These are phyloP conservation scores for Glareola pratincola DNA, from an alignment of 2,113 vertebrate genomes.

Conservation along the genomic window DNA sequence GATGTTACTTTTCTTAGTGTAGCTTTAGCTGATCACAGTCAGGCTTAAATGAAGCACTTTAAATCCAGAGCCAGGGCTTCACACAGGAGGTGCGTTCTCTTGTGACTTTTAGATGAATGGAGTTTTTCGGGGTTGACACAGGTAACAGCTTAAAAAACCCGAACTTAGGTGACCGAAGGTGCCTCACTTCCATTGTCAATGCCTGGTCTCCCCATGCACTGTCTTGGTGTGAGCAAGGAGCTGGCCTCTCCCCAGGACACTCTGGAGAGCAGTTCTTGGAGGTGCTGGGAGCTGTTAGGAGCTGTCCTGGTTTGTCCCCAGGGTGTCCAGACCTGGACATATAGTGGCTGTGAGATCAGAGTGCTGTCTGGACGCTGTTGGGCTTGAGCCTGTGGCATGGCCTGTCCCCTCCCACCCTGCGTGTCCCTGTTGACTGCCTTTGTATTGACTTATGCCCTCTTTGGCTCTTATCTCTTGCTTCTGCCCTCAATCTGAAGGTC, in stretches of 20 bases:
- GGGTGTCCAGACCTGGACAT: not conserved
- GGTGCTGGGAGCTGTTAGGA: not conserved
- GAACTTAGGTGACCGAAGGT: not conserved
- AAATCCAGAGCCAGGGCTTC: not conserved
- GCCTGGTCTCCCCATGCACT: not conserved
- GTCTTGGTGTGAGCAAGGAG: accelerated
- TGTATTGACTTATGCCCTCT: not conserved
- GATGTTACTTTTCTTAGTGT: not conserved
- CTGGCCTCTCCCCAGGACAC: not conserved
- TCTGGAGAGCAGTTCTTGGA: not conserved
- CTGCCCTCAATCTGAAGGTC: not conserved
- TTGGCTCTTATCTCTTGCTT: not conserved
- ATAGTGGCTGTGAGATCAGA: not conserved
- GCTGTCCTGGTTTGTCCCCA: not conserved
- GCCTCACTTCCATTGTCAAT: not conserved
- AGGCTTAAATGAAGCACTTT: not conserved
- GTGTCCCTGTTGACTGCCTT: not conserved
- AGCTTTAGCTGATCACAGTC: not conserved
- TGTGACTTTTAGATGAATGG: not conserved
- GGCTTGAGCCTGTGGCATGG: not conserved
- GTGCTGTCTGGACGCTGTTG: not conserved
- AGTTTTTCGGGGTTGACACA: not conserved
- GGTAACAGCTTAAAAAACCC: not conserved
- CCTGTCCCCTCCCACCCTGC: not conserved
- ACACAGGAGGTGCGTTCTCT: not conserved